Conservation (phyloP, 2,888 invertebrate genomes). For the Mystacides longicornis region DNA sequence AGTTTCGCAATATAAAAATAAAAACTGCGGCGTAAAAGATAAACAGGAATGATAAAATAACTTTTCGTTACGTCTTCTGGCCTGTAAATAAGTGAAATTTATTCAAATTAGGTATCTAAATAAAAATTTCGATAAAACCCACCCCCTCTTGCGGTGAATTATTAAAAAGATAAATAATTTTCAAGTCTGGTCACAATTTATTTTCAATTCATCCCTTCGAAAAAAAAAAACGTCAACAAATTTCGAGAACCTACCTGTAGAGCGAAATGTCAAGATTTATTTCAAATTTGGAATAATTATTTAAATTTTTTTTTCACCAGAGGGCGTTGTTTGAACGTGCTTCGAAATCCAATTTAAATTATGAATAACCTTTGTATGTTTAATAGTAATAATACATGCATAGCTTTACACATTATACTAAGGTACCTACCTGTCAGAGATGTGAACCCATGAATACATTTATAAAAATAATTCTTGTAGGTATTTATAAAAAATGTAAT, state of each 20-base stretch:
- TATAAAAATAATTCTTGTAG: no score
- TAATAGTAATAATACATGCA: no score
- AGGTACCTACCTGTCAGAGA: no score
- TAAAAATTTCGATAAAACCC: conserved; percentile 1
- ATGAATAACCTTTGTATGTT: no score
- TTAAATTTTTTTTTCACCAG: conserved; percentile 11
- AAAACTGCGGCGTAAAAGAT: no score
- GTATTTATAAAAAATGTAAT: no score
- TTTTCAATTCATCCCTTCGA: not conserved
- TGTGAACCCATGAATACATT: no score
- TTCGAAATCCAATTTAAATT: conserved; percentile 23
- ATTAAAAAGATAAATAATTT: not conserved
- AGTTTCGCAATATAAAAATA: no score
- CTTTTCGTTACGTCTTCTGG: not conserved
- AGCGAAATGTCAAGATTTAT: conserved; percentile 18
- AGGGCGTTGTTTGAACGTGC: conserved; percentile 16
- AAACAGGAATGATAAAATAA: not conserved
- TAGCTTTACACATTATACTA: no score
- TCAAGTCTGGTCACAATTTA: not conserved
- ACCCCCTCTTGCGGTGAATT: not conserved
- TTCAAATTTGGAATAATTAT: conserved; percentile 19
- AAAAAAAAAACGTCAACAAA: conserved; percentile 8
- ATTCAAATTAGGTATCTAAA: not conserved
- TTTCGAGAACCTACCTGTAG: not conserved
- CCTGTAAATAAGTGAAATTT: not conserved